Percentiles rank a stretch among this genome's conserved stretches.
phyloP scores from a whole-genome alignment of 2,113 vertebrate species.

The Heptranchias perlo region DNA sequence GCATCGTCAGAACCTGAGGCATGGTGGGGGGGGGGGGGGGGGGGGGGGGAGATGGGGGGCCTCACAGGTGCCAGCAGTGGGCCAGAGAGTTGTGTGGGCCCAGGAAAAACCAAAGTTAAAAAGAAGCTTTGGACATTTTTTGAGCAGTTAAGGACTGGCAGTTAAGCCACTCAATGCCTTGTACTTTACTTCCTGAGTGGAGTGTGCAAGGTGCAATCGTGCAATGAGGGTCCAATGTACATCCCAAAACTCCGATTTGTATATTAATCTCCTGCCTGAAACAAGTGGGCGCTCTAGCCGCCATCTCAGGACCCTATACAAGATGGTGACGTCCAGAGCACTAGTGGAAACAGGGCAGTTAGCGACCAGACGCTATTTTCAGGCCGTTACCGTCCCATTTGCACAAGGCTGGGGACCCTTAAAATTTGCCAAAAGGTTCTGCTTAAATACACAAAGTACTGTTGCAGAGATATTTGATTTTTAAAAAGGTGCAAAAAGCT shows the following conservation, averaged over 20 bases:
- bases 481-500: too few species aligned
- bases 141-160: neutral
- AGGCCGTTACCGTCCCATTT: neutral
- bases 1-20: too few species aligned
- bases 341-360: neutral
- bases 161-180: neutral
- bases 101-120: neutral
- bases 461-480: too few species aligned
- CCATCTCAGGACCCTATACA: neutral
- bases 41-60: too few species aligned
- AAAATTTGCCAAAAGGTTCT: neutral
- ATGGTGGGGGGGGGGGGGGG: too few species aligned
- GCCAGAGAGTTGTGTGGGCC: neutral
- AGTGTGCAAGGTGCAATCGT: too few species aligned
- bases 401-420: neutral
- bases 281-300: neutral
- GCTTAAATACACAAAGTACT: neutral
- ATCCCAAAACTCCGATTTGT: neutral
- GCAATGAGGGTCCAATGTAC: neutral
- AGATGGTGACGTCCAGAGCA: neutral
- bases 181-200: too few species aligned
- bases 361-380: neutral
- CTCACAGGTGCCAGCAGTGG: neutral
- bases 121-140: neutral
- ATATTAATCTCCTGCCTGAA: neutral